Evolutionary conservation across 1,140 invertebrate species (phyloP).

Genomic region (Lepeophtheirus salmonis): DNA sequence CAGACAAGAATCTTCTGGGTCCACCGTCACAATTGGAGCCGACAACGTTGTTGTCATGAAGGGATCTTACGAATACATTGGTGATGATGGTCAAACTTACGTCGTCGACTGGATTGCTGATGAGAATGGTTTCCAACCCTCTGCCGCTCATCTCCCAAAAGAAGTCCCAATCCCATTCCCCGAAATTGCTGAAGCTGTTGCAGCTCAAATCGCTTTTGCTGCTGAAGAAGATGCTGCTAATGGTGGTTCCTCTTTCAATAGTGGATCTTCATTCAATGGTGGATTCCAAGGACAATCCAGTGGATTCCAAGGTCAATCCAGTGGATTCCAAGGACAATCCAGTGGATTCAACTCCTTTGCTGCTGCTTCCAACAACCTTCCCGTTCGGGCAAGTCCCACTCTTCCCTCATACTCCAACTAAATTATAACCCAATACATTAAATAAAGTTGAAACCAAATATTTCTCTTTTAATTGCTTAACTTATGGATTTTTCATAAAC

Average conservation of each 20-base stretch:
- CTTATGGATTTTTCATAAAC: too few species aligned
- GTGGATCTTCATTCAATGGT: background rate
- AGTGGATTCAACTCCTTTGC: too few species aligned
- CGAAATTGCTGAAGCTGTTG: slow-evolving; percentile 17
- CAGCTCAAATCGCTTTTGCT: slow-evolving; percentile 14
- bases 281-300: too few species aligned
- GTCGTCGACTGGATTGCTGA: slow-evolving; percentile 41
- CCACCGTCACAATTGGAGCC: background rate
- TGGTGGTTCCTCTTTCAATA: background rate
- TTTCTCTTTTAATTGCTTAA: too few species aligned
- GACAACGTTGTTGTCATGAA: slow-evolving; percentile 1
- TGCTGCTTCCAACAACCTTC: background rate
- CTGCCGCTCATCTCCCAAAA: slow-evolving; percentile 27
- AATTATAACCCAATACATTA: too few species aligned
- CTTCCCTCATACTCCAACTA: background rate
- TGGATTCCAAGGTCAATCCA: too few species aligned
- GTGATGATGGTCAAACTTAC: slow-evolving; percentile 30
- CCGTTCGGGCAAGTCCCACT: background rate
- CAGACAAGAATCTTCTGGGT: slow-evolving; percentile 11
- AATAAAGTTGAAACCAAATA: too few species aligned
- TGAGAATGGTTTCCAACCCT: slow-evolving; percentile 38
- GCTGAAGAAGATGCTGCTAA: slow-evolving; percentile 5
- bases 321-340: too few species aligned
- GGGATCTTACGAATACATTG: slow-evolving; percentile 12
- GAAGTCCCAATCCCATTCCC: slow-evolving; percentile 1